Evolutionary conservation across 2,797 vertebrate species (phyloP), one percentile per base, ranked within the genome.

Genomic region (Rhynchonycteris naso): DNA sequence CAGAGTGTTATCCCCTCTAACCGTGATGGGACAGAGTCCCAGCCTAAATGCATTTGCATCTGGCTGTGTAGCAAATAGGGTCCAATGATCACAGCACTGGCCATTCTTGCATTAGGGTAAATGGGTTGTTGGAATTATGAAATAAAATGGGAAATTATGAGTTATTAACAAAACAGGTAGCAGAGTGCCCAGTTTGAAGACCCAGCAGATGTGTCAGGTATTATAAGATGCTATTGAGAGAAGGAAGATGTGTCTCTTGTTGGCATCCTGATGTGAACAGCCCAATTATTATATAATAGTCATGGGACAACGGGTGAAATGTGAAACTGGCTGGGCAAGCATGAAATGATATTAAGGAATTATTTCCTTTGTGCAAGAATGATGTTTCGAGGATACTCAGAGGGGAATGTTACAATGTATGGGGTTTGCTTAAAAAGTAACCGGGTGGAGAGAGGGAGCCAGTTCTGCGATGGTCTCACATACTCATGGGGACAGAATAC

Each of bases 341-440:
- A 38, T n/a, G n/a, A 69, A 24, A 65, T 71, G 11, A 79, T 28
- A 83, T 63, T 81, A 21, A 69, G 5, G 4, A 33, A 52, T 52
- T n/a, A 26, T 52, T 79, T 78, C 68, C 83, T 58, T 74, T 66
- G 22, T 63, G 9, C 58, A 2, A 72, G 88, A 19, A 68, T 63
- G 8, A 35, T 54, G 4, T 92, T 47, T 93, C 52, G n/a, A 4
- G 24, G 30, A 33, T 35, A 38, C 7, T 43, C 68, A 52, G 1
- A 52, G 4, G 43, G 9, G 58, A 79, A 28, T 87, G 65, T 1
- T 50, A 12, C 47, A 3, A 16, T 59, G 11, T 69, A 3, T 90
- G 19, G n/a, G 24, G 43, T 75, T 79, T 94, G n/a, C 61, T 83
- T 68, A 79, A 86, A 94, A 94, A 38, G 5, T 58, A 88, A 33